A percentile compares a stretch with the other conserved stretches of the same genome.
phyloP scores from a whole-genome alignment of 2,888 invertebrate genomes.

The Monopis laevigella region DNA sequence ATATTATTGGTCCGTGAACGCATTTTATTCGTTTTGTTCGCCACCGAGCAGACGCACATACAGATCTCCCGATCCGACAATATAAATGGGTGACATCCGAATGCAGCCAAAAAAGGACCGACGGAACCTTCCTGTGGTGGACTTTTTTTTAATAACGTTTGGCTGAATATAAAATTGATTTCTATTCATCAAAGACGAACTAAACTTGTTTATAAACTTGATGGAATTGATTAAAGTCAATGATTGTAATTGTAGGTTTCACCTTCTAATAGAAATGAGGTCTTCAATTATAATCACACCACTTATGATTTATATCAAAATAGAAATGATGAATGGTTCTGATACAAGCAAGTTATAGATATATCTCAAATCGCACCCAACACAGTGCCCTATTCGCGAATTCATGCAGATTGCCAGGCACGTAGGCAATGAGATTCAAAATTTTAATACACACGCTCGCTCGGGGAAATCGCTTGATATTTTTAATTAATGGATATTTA shows the following conservation, averaged over 20 bases:
- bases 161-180: background rate
- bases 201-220: background rate
- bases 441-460: slow-evolving; percentile 14
- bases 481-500: slow-evolving; percentile 66
- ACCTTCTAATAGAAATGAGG: background rate
- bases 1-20: slow-evolving; percentile 22
- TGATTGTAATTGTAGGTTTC: slow-evolving; percentile 5
- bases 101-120: slow-evolving; percentile 12
- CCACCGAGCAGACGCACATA: slow-evolving; percentile 9
- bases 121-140: slow-evolving; percentile 1
- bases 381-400: slow-evolving; percentile 7
- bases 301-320: slow-evolving; percentile 4
- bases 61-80: slow-evolving; percentile 12
- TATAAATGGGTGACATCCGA: slow-evolving; percentile 15
- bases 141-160: slow-evolving; percentile 5
- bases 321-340: slow-evolving; percentile 1
- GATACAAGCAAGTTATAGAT: slow-evolving; percentile 2
- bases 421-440: slow-evolving; percentile 12
- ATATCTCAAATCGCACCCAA: slow-evolving; percentile 5
- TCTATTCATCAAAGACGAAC: background rate
- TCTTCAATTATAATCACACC: slow-evolving; percentile 5
- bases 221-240: background rate
- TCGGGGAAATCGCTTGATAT: slow-evolving; percentile 27
- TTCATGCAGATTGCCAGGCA: slow-evolving; percentile 9
- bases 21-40: slow-evolving; percentile 12